Conservation (phyloP, 2,797 vertebrate species). For the Micrastur ruficollis region DNA sequence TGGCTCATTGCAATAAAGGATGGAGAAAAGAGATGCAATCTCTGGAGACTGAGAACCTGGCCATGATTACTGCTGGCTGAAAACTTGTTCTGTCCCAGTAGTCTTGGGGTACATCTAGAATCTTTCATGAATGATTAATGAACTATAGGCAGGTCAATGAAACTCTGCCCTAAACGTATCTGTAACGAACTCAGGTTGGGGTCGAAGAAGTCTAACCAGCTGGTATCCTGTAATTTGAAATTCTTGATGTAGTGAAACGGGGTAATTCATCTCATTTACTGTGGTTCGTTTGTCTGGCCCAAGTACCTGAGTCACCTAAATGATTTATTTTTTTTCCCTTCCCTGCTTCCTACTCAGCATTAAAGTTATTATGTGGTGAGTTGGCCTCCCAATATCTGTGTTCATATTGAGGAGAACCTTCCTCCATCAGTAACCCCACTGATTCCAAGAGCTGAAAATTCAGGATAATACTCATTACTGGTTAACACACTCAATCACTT, state of each 20-base stretch:
- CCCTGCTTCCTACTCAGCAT: neutral
- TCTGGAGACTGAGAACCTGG: slow-evolving; percentile 37
- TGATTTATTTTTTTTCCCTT: slow-evolving; percentile 14
- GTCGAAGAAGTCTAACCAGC: neutral
- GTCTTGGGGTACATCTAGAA: slow-evolving; percentile 34
- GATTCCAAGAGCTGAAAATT: neutral
- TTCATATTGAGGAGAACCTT: neutral
- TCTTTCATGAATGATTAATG: slow-evolving; percentile 61
- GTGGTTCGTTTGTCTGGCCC: slow-evolving; percentile 31
- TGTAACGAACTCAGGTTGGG: slow-evolving; percentile 18
- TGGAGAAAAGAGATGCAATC: slow-evolving; percentile 53
- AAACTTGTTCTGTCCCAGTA: slow-evolving; percentile 64
- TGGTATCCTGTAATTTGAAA: slow-evolving; percentile 3
- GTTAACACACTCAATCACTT: neutral
- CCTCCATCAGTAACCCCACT: neutral
- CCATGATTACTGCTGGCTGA: slow-evolving; percentile 58
- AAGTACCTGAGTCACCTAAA: slow-evolving; percentile 29
- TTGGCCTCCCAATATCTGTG: neutral
- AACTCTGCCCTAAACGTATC: slow-evolving; percentile 43
- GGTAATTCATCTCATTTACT: slow-evolving; percentile 51
- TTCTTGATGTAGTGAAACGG: slow-evolving; percentile 34
- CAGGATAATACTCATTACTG: neutral
- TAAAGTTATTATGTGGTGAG: neutral
- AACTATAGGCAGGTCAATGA: slow-evolving; percentile 44
- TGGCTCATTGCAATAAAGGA: slow-evolving; percentile 51